These are phyloP conservation scores for Scophthalmus maximus DNA, from an alignment of 2,113 vertebrate genomes.

Conservation along the genomic window DNA sequence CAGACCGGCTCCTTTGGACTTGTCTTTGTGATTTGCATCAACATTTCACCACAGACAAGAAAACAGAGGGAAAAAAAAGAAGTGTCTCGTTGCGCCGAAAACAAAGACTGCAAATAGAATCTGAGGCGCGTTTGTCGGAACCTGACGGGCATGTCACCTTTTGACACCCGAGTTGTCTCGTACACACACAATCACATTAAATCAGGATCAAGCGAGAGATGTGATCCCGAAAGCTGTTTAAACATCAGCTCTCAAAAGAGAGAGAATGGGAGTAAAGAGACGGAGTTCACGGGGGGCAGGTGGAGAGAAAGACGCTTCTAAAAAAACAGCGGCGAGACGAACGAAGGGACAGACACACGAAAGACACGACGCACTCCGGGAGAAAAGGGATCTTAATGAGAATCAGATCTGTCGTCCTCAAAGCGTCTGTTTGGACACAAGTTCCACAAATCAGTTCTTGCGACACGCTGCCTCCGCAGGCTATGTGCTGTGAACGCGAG, in stretches of 20 bases:
- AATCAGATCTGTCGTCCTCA: neutral
- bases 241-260: constrained; percentile 34
- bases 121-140: constrained; percentile 25
- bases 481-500: neutral
- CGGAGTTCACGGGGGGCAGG: neutral
- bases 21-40: constrained; percentile 23
- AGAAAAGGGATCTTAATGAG: neutral
- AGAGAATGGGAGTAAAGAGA: constrained; percentile 14
- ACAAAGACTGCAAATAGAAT: constrained; percentile 31
- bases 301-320: neutral
- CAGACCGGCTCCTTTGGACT: neutral
- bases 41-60: constrained; percentile 15
- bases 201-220: constrained; percentile 58
- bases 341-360: neutral
- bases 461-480: too few relatives aligned
- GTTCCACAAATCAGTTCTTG: neutral
- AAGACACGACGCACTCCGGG: too few relatives aligned
- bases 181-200: constrained; percentile 31
- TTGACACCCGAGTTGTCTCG: constrained; percentile 35
- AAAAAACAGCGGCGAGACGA: neutral
- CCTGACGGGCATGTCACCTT: constrained; percentile 55
- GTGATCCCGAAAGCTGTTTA: constrained; percentile 47
- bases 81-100: constrained; percentile 16
- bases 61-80: neutral
- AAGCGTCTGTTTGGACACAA: neutral